A percentile compares a stretch with the other conserved stretches of the same genome.
Evolutionary conservation across 2,797 vertebrate species (phyloP).

Genomic region (Adrianichthys oophorus): DNA sequence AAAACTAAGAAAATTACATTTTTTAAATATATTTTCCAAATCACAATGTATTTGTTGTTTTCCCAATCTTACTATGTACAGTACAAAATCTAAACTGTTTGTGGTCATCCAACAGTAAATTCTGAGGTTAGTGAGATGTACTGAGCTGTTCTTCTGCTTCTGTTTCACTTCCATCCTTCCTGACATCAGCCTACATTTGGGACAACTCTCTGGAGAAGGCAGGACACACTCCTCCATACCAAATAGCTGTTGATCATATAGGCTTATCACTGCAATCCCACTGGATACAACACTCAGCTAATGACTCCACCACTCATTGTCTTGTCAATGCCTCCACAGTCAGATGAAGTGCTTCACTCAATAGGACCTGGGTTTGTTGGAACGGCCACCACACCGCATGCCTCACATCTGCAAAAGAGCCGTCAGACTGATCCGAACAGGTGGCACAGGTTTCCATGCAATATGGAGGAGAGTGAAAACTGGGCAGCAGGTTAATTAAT

Average conservation of each 20-base stretch:
- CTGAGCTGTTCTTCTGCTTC: not conserved
- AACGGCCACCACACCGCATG: constrained; percentile 32
- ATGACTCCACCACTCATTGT: constrained; percentile 60
- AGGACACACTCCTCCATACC: constrained; percentile 30
- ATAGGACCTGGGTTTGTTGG: constrained; percentile 15
- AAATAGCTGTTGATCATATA: constrained; percentile 63
- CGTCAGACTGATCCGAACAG: constrained; percentile 42
- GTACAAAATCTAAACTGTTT: not conserved
- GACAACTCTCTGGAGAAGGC: constrained; percentile 7
- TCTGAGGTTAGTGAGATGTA: not conserved
- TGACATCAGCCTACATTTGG: constrained; percentile 4
- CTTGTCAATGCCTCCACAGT: constrained; percentile 48
- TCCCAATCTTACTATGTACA: not conserved
- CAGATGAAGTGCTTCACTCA: constrained; percentile 35
- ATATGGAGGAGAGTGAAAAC: constrained; percentile 16
- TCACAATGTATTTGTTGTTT: not conserved
- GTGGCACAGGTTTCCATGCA: constrained; percentile 32
- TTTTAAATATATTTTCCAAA: too few relatives aligned
- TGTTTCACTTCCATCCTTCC: not conserved
- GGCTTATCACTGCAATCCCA: constrained; percentile 47
- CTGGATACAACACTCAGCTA: constrained; percentile 50
- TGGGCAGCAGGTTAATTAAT: constrained; percentile 54
- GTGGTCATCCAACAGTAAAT: not conserved
- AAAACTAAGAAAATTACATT: too few relatives aligned
- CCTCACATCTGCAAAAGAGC: constrained; percentile 55